Conservation (phyloP, 2,888 invertebrate genomes). For the Entomobrya multifasciata region DNA sequence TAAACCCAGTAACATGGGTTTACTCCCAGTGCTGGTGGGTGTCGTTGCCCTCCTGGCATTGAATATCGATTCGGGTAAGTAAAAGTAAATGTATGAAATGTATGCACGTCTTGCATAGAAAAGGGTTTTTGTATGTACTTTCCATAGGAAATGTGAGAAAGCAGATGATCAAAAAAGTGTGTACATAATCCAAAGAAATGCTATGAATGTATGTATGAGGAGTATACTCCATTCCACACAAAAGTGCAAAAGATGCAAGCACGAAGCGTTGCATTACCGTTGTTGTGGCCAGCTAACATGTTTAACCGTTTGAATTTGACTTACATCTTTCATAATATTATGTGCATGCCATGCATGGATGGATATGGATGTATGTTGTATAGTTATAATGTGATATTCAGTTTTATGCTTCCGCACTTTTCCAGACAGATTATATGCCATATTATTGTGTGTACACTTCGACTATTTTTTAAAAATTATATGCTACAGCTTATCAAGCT, state of each 20-base stretch:
- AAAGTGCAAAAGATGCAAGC: constrained; percentile 31
- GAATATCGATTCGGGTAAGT: constrained; percentile 79
- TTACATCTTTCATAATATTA: too few relatives aligned
- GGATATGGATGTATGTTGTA: too few relatives aligned
- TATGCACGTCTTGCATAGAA: constrained; percentile 51
- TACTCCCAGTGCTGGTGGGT: constrained; percentile 75
- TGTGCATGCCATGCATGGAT: too few relatives aligned
- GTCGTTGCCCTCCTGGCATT: constrained; percentile 79
- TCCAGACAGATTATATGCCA: too few relatives aligned
- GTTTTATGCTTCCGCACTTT: too few relatives aligned
- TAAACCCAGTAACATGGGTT: constrained; percentile 73
- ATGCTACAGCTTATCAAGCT: too few relatives aligned
- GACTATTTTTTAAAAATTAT: too few relatives aligned
- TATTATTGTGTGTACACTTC: too few relatives aligned
- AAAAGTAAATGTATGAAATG: constrained; percentile 12
- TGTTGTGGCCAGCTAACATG: background rate
- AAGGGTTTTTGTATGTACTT: background rate
- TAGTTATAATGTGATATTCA: too few relatives aligned
- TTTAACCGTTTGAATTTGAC: constrained; percentile 28
- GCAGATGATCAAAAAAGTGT: constrained; percentile 24
- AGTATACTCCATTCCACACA: background rate
- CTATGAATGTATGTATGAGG: too few relatives aligned
- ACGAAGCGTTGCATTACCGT: too few relatives aligned
- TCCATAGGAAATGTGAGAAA: background rate
- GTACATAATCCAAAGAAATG: constrained; percentile 1